A percentile compares a stretch with the other conserved stretches of the same genome.
Conservation (phyloP, 1,140 invertebrate species). For the Calliopsis andreniformis region DNA sequence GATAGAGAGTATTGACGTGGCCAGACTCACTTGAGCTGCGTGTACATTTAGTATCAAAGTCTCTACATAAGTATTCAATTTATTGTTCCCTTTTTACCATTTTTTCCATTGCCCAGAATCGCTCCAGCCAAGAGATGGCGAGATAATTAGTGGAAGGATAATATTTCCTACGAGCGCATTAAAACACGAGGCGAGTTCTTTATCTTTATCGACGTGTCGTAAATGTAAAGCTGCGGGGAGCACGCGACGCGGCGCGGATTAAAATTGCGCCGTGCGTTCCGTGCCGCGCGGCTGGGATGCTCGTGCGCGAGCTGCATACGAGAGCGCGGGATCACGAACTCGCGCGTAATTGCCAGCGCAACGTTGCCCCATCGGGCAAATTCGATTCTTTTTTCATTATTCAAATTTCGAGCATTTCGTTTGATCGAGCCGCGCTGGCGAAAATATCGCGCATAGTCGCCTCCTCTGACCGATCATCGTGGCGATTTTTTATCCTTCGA, state of each 20-base stretch:
- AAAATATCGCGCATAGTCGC: not conserved
- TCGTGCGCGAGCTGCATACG: not conserved
- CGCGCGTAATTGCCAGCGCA: conserved; percentile 24
- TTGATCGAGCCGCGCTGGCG: conserved; percentile 1
- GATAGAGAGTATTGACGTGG: too few relatives aligned
- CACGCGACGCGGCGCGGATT: conserved; percentile 27
- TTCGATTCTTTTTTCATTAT: conserved; percentile 51
- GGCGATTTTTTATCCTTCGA: conserved; percentile 3
- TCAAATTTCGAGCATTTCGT: conserved; percentile 19
- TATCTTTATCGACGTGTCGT: conserved; percentile 35
- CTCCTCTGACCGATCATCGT: not conserved
- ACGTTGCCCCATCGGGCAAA: conserved; percentile 19
- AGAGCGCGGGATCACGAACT: conserved; percentile 7
- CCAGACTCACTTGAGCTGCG: too few relatives aligned
- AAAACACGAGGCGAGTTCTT: not conserved
- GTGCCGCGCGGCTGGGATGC: not conserved
- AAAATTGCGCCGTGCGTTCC: conserved; percentile 23
- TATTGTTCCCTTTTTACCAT: too few relatives aligned
- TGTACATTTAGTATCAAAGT: too few relatives aligned
- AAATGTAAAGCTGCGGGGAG: conserved; percentile 4
- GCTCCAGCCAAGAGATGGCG: not conserved
- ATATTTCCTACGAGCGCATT: too few relatives aligned
- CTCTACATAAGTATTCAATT: not conserved
- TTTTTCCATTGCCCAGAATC: not conserved
- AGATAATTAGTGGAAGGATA: not conserved